Evolutionary conservation across 2,113 vertebrate species (phyloP), one percentile per base, ranked within the genome.

Genomic region (Uria aalge): DNA sequence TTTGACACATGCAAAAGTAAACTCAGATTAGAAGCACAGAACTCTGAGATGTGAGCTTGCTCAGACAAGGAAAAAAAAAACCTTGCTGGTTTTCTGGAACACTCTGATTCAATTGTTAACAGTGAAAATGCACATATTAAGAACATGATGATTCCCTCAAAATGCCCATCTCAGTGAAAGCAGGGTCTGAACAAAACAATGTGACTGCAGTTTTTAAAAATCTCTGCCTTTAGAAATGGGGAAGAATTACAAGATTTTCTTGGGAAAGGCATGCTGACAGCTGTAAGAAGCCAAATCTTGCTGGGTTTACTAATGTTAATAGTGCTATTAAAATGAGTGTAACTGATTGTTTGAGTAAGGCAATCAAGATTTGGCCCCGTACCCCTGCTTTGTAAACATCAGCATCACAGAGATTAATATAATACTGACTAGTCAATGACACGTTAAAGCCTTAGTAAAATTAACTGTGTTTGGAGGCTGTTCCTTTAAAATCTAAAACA

Each of bases 401-500:
- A 90, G 7, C 7, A 4, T 83, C 80, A 59, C 53, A 41, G n/a
- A 84, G 60, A 88, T 86, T 92, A 94, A 92, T 92, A 32, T 78
- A 74, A 84, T 72, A 76, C 41, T 50, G 59, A 85, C 48, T 71
- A 88, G 48, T 22, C 45, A 94, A 94, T 71, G 74, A 69, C 72
- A 36, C 50, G 30, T 73, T 84, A 94, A 95, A 92, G 21, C 20
- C 76, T 85, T 52, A 60, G 23, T 85, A 94, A 94, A 93, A 87
- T 94, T 91, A 89, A 91, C 81, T 77, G 59, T 72, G 32, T 88
- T 93, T 88, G 68, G 47, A 94, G 55, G 43, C 45, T 84, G 52
- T 72, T 83, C 68, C 62, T 94, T 92, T 90, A 67, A 96, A 94
- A 90, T 85, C 43, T 74, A 87, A 96, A 96, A 41, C 43, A 96